A percentile compares a stretch with the other conserved stretches of the same genome.
Conservation (phyloP, 2,113 vertebrate species). For the Pelecanoides urinatrix region DNA sequence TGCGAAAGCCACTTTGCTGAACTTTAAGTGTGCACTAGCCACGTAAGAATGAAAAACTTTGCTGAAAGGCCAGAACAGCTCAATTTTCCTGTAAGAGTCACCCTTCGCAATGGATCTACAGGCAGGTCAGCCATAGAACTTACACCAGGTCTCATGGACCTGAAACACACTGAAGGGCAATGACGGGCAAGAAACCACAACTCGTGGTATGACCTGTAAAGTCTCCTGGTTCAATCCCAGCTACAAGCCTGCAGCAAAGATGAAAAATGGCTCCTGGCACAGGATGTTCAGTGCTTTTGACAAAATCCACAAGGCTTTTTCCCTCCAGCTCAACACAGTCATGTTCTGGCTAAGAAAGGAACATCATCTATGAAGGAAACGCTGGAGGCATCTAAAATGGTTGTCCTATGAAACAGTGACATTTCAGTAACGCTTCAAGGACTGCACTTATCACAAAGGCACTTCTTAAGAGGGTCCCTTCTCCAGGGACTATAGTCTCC, state of each 20-base stretch:
- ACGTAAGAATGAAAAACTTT: neutral
- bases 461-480: neutral
- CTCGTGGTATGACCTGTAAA: neutral
- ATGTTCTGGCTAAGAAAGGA: neutral
- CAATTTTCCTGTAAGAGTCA: neutral
- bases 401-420: neutral
- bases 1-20: neutral
- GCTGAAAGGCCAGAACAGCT: neutral
- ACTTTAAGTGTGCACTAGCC: neutral
- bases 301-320: neutral
- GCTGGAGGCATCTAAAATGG: too few relatives aligned
- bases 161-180: neutral
- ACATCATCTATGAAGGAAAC: neutral
- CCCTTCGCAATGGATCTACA: neutral
- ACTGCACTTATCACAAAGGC: neutral
- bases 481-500: neutral
- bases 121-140: neutral
- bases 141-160: neutral
- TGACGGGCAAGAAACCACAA: neutral
- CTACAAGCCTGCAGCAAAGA: neutral
- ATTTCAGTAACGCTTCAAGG: neutral
- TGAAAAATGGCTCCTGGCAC: neutral
- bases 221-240: neutral
- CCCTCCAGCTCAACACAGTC: neutral
- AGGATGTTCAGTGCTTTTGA: neutral